A percentile compares a stretch with the other conserved stretches of the same genome.
These are phyloP conservation scores for Gymnocephalus cernua DNA, from an alignment of 2,113 vertebrate species.

Conservation along the genomic window DNA sequence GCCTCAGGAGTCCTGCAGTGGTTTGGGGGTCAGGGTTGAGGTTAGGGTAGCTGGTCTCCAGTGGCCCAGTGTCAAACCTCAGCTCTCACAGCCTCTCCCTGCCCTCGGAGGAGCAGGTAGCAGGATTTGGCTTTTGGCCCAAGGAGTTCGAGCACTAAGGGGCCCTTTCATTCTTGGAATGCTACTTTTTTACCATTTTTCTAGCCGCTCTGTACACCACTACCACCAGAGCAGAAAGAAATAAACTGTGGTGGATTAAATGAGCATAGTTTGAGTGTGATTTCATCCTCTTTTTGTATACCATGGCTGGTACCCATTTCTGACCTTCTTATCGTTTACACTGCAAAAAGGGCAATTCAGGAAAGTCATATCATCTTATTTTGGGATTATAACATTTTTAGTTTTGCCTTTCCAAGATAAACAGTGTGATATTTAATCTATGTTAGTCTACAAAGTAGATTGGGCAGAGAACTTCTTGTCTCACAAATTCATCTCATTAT, in stretches of 20 bases:
- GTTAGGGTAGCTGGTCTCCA: slow-evolving; percentile 59
- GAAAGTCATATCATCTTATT: neutral
- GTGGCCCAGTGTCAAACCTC: slow-evolving; percentile 69
- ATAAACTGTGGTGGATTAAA: slow-evolving; percentile 26
- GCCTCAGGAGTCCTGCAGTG: slow-evolving; percentile 58
- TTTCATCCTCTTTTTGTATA: slow-evolving; percentile 32
- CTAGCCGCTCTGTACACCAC: neutral
- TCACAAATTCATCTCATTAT: neutral
- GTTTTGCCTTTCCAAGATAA: neutral
- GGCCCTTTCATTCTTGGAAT: slow-evolving; percentile 44
- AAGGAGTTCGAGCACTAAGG: slow-evolving; percentile 32
- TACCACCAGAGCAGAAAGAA: slow-evolving; percentile 22
- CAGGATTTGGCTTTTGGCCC: slow-evolving; percentile 29
- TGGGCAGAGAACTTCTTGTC: neutral
- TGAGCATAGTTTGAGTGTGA: slow-evolving; percentile 50
- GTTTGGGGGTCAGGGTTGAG: slow-evolving; percentile 72
- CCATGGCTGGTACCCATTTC: slow-evolving; percentile 8
- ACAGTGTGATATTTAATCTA: slow-evolving; percentile 7
- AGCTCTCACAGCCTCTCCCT: slow-evolving; percentile 27
- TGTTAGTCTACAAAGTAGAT: slow-evolving; percentile 1
- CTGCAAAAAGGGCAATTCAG: slow-evolving; percentile 9
- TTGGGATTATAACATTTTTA: neutral
- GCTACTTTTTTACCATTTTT: slow-evolving; percentile 39
- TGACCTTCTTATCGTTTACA: slow-evolving; percentile 30
- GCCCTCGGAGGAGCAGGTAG: slow-evolving; percentile 17